Evolutionary conservation across 2,113 vertebrate species (phyloP), one percentile per base, ranked within the genome.

Genomic region (Phrynosoma blainvillii): DNA sequence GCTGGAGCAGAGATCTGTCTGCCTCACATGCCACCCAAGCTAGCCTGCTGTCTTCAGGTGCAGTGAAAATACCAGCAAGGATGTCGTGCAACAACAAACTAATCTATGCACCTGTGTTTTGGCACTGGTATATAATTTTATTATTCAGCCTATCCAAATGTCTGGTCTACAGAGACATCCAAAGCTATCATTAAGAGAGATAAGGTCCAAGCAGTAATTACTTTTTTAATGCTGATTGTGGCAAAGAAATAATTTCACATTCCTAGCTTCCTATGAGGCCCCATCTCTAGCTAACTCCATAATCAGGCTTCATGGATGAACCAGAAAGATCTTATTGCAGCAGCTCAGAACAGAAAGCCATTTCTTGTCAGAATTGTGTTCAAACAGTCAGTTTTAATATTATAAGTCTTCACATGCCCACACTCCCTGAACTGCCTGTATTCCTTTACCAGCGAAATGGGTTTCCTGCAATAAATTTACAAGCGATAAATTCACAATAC

Each of bases 401-500:
- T 47, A 4, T 47, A 47, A 47, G 5, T 47, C 5, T 7, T 7
- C 47, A 47, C 47, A 47, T 47, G 47, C 47, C 47, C 47, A 47
- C 47, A 47, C 7, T 4, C 47, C 47, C 47, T 47, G 5, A 47
- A 47, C 47, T 7, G 7, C 47, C 47, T 47, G 47, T 47, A 7
- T 47, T 47, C 47, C 47, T 1, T 47, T 47, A 47, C 3, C 47
- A 47, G 47, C 47, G 3, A 47, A 47, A 36, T 36, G 10, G 5
- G 56, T 59, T 14, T 16, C 14, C 13, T n/a, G 8, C 11, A 68
- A 83, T 56, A 70, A 68, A 68, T 20, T 27, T 32, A 40, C 14
- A 25, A 56, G 3, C 16, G 47, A 85, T 1, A 80, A 36, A 9
- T 79, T 32, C 10, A 87, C 0, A 3, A 95, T 97, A 97, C 97